Conservation (phyloP, 1,140 invertebrate species). For the Lepidotrigona ventralis region DNA sequence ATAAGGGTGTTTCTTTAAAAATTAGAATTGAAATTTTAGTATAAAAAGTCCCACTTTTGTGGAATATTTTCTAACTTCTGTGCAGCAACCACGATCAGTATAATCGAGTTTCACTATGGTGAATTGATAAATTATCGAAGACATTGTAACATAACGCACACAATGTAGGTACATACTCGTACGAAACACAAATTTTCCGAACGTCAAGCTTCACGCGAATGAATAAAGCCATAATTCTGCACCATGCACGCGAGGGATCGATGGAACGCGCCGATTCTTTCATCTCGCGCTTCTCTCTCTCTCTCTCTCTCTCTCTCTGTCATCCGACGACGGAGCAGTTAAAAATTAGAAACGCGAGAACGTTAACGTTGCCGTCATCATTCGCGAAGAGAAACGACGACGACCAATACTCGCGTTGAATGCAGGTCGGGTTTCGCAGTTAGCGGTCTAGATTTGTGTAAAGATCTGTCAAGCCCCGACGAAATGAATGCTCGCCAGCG, state of each 20-base stretch:
- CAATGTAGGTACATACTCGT: too few species aligned
- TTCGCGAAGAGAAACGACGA: slow-evolving; percentile 31
- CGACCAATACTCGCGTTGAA: background rate
- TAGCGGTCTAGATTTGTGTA: slow-evolving; percentile 44
- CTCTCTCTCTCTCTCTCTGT: background rate
- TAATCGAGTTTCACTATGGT: too few species aligned
- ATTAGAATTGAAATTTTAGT: too few species aligned
- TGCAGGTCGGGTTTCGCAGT: slow-evolving; percentile 35
- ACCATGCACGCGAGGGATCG: background rate
- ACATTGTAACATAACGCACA: too few species aligned
- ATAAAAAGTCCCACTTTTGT: too few species aligned
- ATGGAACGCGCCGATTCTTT: background rate
- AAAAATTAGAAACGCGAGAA: slow-evolving; percentile 40
- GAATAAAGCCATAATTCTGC: slow-evolving; percentile 16
- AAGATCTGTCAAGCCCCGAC: slow-evolving; percentile 33
- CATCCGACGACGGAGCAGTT: too few species aligned
- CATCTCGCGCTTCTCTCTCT: background rate
- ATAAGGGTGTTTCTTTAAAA: too few species aligned
- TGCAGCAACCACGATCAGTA: too few species aligned
- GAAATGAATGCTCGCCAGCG: slow-evolving; percentile 15
- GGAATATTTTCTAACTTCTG: too few species aligned
- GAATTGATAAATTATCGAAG: too few species aligned
- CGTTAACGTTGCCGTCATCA: slow-evolving; percentile 30
- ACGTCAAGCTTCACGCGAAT: too few species aligned
- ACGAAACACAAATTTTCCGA: background rate